Base-by-base conservation (phyloP, 2,113 vertebrate species). In the Pseudorhombus dupliciocellatus region DNA sequence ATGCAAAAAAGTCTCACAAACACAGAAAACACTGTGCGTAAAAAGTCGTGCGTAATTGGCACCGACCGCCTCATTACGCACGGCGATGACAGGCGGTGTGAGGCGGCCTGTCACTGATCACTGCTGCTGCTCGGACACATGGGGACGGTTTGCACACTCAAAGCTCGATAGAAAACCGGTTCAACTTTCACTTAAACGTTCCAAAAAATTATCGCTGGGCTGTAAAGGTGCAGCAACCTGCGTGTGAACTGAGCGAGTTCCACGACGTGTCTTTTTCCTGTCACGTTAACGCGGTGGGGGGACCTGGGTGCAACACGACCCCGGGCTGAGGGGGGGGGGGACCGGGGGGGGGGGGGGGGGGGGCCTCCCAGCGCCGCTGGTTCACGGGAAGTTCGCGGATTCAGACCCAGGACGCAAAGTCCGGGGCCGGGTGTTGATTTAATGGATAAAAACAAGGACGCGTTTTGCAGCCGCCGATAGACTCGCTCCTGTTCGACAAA, bases 401-500 rank as follows among this genome's bases (percentile, higher is more conserved):
- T 75, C 42, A 46, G 4, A 2, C 4, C 58, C 57, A 40, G 59
- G 55, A 70, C 53, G 55, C 63, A 4, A 73, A 59, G 51, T 25
- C 46, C 2, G 66, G 28, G 20, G 10, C 67, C 30, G 31, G 67
- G 66, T 66, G 74, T 82, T 80, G 73, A 84, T 81, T 86, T 66
- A 59, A 77, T 20, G 63, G 25, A 65, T 66, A 66, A 73, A 84
- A 84, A 84, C 82, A 69, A 73, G 66, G 63, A 56, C 50, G 66
- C 78, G 73, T 84, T 85, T 78, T 72, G 64, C 79, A 70, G 56
- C 54, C 52, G 18, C 25, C 60, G 53, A 70, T 65, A 81, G 63
- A 76, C 65, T 50, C 34, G 71, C 70, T 18, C 70, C 73, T 74
- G 78, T 76, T 77, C 74, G 34, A 87, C 82, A 84, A 84, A 54